Conservation (phyloP, 2,113 vertebrate species). For the Ammodytes dubius region DNA sequence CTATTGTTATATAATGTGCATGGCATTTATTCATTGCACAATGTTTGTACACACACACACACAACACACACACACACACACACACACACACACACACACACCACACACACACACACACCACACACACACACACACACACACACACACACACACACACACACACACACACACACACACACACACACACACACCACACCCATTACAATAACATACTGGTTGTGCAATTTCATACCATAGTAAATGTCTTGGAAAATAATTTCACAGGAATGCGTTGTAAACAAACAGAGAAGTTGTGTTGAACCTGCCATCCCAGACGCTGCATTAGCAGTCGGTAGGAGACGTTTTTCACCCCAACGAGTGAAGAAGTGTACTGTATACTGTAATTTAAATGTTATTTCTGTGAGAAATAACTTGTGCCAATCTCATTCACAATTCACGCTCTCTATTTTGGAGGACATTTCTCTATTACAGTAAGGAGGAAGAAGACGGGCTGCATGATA, state of each 20-base stretch:
- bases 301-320: not conserved
- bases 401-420: not conserved
- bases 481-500: not conserved
- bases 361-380: not conserved
- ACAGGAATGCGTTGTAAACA: conserved; percentile 22
- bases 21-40: not conserved
- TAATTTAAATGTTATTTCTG: not conserved
- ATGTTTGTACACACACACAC: not conserved
- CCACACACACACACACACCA: not conserved
- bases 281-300: not conserved
- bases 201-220: conserved; percentile 35
- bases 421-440: not conserved
- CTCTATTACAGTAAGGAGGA: not conserved
- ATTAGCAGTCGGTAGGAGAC: not conserved
- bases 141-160: not conserved
- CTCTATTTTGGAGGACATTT: not conserved
- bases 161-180: not conserved
- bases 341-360: not conserved
- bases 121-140: not conserved
- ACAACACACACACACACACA: not conserved
- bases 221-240: conserved; percentile 34
- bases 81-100: not conserved
- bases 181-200: not conserved
- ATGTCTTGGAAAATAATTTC: not conserved
- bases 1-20: not conserved